Percentiles rank a stretch among this genome's conserved stretches.
phyloP scores from a whole-genome alignment of 2,797 vertebrate genomes.

The Leptoclinus maculatus region DNA sequence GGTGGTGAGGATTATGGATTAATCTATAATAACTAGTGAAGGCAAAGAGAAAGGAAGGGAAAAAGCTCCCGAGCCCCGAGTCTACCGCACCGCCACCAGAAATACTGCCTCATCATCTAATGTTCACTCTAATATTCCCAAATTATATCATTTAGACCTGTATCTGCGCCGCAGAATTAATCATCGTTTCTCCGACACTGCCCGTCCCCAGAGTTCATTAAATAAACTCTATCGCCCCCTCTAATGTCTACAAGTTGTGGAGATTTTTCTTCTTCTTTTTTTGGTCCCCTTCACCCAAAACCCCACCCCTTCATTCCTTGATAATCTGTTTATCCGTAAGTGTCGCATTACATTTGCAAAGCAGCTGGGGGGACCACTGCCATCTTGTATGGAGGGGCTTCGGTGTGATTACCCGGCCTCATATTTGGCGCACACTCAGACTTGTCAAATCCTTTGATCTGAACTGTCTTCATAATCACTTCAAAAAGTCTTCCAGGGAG shows the following conservation, averaged over 20 bases:
- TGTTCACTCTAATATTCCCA: slow-evolving; percentile 66
- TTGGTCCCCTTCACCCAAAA: slow-evolving; percentile 29
- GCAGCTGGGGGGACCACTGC: slow-evolving; percentile 77
- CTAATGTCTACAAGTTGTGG: slow-evolving; percentile 59
- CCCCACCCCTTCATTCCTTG: slow-evolving; percentile 58
- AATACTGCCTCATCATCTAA: slow-evolving; percentile 69
- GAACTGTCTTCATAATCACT: slow-evolving; percentile 84
- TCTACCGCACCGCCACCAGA: slow-evolving; percentile 35
- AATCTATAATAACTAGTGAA: slow-evolving; percentile 77
- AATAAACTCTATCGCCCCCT: slow-evolving; percentile 56
- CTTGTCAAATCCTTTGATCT: slow-evolving; percentile 87
- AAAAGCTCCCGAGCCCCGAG: slow-evolving; percentile 40
- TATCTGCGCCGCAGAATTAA: slow-evolving; percentile 62
- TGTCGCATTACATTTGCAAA: slow-evolving; percentile 81
- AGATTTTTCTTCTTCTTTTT: slow-evolving; percentile 45
- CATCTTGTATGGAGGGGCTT: slow-evolving; percentile 75
- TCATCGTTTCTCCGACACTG: slow-evolving; percentile 64
- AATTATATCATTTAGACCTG: slow-evolving; percentile 72
- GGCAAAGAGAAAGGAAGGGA: slow-evolving; percentile 59
- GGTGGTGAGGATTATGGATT: slow-evolving; percentile 81
- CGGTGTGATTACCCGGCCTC: slow-evolving; percentile 80
- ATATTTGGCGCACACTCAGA: slow-evolving; percentile 79
- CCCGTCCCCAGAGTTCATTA: slow-evolving; percentile 68
- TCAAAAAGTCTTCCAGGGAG: slow-evolving; percentile 80
- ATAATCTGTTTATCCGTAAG: slow-evolving; percentile 86